These are phyloP conservation scores for Phymatocera aterrima DNA, from an alignment of 2,888 invertebrate species.

Conservation along the genomic window DNA sequence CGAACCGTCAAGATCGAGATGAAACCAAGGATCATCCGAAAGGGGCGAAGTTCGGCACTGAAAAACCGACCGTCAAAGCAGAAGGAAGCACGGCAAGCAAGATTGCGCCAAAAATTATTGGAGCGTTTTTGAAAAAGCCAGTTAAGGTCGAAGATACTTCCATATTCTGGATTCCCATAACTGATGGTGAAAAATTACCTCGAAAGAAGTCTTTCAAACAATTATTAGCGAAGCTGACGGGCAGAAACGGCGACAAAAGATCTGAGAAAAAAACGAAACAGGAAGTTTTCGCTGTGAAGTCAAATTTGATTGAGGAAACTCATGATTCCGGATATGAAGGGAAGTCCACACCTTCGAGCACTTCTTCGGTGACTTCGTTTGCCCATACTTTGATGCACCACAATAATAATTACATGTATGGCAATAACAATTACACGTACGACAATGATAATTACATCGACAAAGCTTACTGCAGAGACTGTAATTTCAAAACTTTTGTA, in stretches of 20 bases:
- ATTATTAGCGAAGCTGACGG: constrained; percentile 57
- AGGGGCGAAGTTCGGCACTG: background rate
- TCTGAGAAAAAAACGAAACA: constrained; percentile 22
- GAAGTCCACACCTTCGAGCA: constrained; percentile 55
- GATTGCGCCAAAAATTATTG: constrained; percentile 58
- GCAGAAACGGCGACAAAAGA: constrained; percentile 48
- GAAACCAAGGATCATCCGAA: background rate
- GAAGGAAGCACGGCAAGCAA: background rate
- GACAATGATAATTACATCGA: no score
- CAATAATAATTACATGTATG: background rate
- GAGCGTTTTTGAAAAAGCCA: constrained; percentile 63
- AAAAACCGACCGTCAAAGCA: background rate
- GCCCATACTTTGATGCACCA: constrained; percentile 50
- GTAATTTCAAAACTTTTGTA: background rate
- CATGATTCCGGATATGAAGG: constrained; percentile 65
- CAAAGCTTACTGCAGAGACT: background rate
- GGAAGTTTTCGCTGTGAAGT: constrained; percentile 52
- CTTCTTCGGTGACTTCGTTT: constrained; percentile 57
- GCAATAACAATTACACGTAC: background rate
- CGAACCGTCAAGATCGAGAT: background rate
- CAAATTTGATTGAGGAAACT: constrained; percentile 54
- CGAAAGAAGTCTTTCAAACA: constrained; percentile 62
- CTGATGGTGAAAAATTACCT: constrained; percentile 57
- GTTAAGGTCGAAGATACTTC: constrained; percentile 61
- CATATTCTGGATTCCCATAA: constrained; percentile 64